These are phyloP conservation scores for Drosophila neutralis DNA, from an alignment of 2,888 invertebrate genomes.

Conservation along the genomic window DNA sequence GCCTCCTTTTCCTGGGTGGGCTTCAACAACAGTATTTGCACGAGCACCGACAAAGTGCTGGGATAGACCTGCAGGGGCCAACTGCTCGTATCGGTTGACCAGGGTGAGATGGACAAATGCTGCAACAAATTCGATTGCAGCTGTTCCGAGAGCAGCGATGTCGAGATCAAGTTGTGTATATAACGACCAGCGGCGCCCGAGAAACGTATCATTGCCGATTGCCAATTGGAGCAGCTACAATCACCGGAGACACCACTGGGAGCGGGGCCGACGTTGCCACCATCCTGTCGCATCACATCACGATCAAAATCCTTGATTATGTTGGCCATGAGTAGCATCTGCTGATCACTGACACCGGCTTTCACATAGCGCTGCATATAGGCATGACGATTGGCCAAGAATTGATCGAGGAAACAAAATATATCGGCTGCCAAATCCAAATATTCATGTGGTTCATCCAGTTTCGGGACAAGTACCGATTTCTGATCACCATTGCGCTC, in stretches of 20 bases:
- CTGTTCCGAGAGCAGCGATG: conserved; percentile 88
- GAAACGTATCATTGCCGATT: conserved; percentile 84
- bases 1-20: conserved; percentile 94
- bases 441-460: conserved; percentile 93
- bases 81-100: conserved; percentile 87
- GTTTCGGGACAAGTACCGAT: conserved; percentile 88
- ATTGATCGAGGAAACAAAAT: conserved; percentile 93
- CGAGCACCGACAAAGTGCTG: conserved; percentile 92
- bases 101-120: conserved; percentile 91
- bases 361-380: conserved; percentile 89
- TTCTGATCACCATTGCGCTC: conserved; percentile 86
- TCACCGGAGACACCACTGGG: conserved; percentile 29
- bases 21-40: conserved; percentile 93
- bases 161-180: conserved; percentile 89
- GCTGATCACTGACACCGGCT: conserved; percentile 91
- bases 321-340: conserved; percentile 94
- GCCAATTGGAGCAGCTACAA: conserved; percentile 82
- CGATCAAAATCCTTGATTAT: conserved; percentile 95
- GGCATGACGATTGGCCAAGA: conserved; percentile 86
- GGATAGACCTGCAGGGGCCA: conserved; percentile 93
- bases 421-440: conserved; percentile 94
- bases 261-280: conserved; percentile 85
- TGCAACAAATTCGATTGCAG: conserved; percentile 90
- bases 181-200: conserved; percentile 84
- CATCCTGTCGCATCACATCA: conserved; percentile 94